Evolutionary conservation across 2,113 vertebrate species (phyloP).

Genomic region (Bos javanicus): DNA sequence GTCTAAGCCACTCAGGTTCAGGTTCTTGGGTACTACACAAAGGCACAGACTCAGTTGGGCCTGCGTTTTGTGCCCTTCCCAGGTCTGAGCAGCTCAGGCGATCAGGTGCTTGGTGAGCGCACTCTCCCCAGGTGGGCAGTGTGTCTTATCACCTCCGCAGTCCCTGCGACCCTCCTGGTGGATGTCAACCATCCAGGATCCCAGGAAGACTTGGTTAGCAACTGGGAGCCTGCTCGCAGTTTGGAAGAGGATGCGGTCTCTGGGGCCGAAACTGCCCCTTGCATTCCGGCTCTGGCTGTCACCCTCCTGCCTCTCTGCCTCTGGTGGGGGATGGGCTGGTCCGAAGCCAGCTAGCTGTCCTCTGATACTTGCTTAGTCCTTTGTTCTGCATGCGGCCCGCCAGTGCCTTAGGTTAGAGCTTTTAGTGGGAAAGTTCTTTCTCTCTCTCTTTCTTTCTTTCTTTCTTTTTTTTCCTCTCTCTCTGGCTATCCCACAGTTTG

Average conservation of each 20-base stretch:
- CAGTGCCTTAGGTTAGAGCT: background rate
- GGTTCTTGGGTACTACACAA: background rate
- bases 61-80: background rate
- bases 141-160: background rate
- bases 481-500: background rate
- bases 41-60: background rate
- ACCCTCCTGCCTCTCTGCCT: background rate
- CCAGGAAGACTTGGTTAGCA: background rate
- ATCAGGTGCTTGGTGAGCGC: background rate
- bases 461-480: background rate
- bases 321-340: background rate
- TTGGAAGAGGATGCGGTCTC: background rate
- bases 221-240: background rate
- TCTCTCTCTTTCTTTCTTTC: background rate
- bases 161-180: background rate
- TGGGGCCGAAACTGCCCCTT: background rate
- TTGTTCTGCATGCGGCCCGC: background rate
- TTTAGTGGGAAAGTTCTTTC: accelerated
- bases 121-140: background rate
- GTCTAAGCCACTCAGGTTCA: background rate
- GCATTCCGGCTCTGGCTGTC: background rate
- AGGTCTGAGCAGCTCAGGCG: background rate
- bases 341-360: background rate
- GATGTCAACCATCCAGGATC: background rate
- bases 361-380: background rate